Conservation (phyloP, 2,888 invertebrate genomes). For the Heteropelma amictum region DNA sequence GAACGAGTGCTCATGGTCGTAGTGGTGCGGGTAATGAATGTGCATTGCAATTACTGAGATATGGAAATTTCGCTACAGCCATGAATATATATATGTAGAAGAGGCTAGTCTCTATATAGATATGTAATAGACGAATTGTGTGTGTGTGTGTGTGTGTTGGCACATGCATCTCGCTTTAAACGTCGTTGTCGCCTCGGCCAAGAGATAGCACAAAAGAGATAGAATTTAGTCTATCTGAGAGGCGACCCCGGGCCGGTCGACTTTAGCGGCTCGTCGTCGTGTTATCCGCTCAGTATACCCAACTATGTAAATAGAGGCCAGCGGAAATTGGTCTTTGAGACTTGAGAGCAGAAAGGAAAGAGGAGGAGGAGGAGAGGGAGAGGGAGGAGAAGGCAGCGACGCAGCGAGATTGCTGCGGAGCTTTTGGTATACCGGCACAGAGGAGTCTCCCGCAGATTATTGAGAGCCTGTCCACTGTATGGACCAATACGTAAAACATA, state of each 20-base stretch:
- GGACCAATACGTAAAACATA: too few relatives aligned
- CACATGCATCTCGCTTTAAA: not conserved
- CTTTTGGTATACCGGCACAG: not conserved
- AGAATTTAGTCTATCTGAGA: constrained; percentile 31
- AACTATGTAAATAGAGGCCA: constrained; percentile 75
- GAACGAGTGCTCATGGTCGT: constrained; percentile 55
- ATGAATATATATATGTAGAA: not conserved
- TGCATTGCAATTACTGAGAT: constrained; percentile 74
- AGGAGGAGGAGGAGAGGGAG: not conserved
- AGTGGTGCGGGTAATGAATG: constrained; percentile 70
- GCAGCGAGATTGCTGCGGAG: not conserved
- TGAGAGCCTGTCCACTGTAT: constrained; percentile 11
- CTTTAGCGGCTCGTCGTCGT: constrained; percentile 60
- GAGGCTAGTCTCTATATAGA: too few relatives aligned
- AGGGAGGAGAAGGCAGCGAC: not conserved
- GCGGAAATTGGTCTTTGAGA: constrained; percentile 76
- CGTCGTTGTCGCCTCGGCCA: constrained; percentile 37
- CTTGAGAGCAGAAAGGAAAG: constrained; percentile 52
- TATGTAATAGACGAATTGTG: too few relatives aligned
- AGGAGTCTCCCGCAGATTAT: constrained; percentile 8
- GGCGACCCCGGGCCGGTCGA: constrained; percentile 39
- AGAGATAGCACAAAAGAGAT: constrained; percentile 23
- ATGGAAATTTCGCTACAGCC: constrained; percentile 71
- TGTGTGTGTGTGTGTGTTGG: not conserved
- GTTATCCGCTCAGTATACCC: constrained; percentile 72